phyloP scores from a whole-genome alignment of 2,113 vertebrate genomes.

The Verasper variegatus region DNA sequence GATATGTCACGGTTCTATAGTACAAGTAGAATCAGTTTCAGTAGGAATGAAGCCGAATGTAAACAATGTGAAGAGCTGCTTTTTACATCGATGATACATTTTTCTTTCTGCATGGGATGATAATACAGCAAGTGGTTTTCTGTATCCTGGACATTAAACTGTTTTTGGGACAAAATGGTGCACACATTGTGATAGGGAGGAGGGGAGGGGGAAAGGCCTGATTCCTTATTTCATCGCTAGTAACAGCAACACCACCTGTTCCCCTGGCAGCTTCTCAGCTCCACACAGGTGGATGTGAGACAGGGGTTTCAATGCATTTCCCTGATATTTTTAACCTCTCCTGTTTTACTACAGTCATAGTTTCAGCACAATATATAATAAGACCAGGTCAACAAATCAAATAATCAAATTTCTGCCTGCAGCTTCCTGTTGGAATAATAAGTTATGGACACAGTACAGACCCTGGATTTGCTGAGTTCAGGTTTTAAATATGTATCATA shows the following conservation, averaged over 20 bases:
- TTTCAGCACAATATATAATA: too few species aligned
- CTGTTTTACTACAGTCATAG: neutral
- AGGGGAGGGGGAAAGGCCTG: neutral
- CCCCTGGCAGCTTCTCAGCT: conserved; percentile 29
- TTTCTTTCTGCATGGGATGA: neutral
- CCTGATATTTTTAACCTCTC: neutral
- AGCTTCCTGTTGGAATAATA: neutral
- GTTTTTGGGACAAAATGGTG: too few species aligned
- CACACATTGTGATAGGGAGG: neutral
- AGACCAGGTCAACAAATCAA: too few species aligned
- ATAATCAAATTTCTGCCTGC: too few species aligned
- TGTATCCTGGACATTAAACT: neutral
- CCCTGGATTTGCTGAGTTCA: too few species aligned
- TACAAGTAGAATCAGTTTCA: neutral
- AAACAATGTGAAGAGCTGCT: neutral
- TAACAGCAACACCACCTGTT: conserved; percentile 45
- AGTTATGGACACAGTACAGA: too few species aligned
- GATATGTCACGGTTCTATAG: neutral
- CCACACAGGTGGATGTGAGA: conserved; percentile 34
- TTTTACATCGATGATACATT: neutral
- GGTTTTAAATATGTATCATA: neutral
- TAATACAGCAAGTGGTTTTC: neutral
- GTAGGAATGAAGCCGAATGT: neutral
- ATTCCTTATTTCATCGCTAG: neutral
- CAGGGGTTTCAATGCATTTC: conserved; percentile 5